A percentile compares a stretch with the other conserved stretches of the same genome.
phyloP scores from a whole-genome alignment of 2,113 vertebrate species.

The Catharus bicknelli region DNA sequence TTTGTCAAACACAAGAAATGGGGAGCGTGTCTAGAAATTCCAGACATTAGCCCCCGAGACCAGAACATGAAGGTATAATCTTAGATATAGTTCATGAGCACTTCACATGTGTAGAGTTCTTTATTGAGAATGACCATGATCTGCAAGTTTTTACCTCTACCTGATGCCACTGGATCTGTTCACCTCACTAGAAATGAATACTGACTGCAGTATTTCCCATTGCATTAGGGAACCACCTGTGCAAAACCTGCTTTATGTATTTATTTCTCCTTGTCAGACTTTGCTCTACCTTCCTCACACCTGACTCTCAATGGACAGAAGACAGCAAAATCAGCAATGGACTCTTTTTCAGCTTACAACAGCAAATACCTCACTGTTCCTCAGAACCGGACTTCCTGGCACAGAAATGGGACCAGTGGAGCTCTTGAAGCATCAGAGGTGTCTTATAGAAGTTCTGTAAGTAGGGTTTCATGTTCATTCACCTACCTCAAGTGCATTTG shows the following conservation, averaged over 20 bases:
- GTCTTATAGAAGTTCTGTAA: conserved; percentile 67
- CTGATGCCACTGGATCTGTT: neutral
- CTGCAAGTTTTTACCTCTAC: neutral
- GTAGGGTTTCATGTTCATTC: neutral
- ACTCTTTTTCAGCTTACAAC: conserved; percentile 61
- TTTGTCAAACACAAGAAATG: neutral
- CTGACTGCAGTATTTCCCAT: neutral
- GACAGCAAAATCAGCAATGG: conserved; percentile 65
- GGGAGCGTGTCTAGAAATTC: neutral
- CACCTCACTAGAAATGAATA: neutral
- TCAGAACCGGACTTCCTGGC: conserved; percentile 53
- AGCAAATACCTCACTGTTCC: conserved; percentile 80
- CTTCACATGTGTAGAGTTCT: neutral
- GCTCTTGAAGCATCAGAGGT: conserved; percentile 23
- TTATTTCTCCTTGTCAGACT: conserved; percentile 37
- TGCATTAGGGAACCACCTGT: neutral
- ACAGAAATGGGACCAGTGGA: conserved; percentile 53
- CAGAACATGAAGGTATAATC: neutral
- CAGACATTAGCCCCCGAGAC: neutral
- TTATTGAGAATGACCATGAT: neutral
- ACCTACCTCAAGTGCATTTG: neutral
- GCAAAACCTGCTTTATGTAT: neutral
- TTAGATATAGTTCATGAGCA: neutral
- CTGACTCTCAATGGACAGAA: neutral
- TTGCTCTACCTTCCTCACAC: conserved; percentile 40